Evolutionary conservation across 2,113 vertebrate species (phyloP), one percentile per base, ranked within the genome.

Genomic region (Raja brachyura): DNA sequence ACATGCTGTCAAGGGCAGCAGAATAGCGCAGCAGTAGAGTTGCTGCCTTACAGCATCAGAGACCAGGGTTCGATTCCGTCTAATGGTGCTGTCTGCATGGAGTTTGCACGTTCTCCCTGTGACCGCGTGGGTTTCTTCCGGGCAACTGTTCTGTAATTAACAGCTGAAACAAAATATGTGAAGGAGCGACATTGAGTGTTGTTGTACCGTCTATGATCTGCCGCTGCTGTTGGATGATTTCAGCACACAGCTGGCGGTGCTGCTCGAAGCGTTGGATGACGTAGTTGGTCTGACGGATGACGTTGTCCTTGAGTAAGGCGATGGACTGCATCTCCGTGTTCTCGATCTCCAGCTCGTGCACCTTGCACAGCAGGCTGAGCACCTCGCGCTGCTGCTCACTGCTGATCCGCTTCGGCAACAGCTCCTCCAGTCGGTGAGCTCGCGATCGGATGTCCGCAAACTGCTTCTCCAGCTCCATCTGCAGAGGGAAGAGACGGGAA

Each of bases 171-270:
- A 59, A 74, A 8, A 70, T n/a, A 68, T 39, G 25, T 75, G 63
- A 75, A 56, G 5, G 25, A 31, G 11, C n/a, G 66, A 33, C 39
- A 92, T 13, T 73, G 73, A 92, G 10, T 92, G 31, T 4, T 61
- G 8, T 18, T 4, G 77, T 94, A 98, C 98, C 97, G 0, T 96
- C 77, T 0, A 98, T 98, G 94, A 98, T 95, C 95, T 96, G 97
- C 59, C 96, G 94, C 95, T 99, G 98, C 94, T 97, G 97, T 94
- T 96, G 97, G 93, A 98, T 98, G 96, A 98, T 97, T 94, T 97
- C 96, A 2, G 98, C 95, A 33, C 98, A 98, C 90, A 98, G 96
- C 93, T 96, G 95, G n/a, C 96, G 95, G 95, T 98, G 97, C 94
- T 96, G 96, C 94, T 97, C 96, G 74, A 97, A 97, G 76, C 95